These are phyloP conservation scores for Podarcis cretensis DNA, from an alignment of 2,113 vertebrate species.

Conservation along the genomic window DNA sequence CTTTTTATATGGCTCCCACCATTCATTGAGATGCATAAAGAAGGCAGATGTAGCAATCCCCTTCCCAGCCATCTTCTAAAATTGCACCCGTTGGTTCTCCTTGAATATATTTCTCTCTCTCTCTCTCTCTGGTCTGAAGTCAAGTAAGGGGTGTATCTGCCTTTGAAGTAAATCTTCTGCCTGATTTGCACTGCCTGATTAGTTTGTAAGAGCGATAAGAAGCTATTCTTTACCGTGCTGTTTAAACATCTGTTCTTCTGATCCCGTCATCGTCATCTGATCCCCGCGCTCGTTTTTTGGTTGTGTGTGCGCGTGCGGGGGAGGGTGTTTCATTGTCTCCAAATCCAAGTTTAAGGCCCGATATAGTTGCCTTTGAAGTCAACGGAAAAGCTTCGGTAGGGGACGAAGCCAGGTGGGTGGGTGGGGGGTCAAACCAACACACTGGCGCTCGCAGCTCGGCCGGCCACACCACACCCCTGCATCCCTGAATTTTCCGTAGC, in stretches of 20 bases:
- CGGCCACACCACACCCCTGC: neutral
- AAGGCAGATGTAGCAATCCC: neutral
- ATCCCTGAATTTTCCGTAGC: neutral
- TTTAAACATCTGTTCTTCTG: conserved; percentile 5
- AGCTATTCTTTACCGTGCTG: neutral
- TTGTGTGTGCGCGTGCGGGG: neutral
- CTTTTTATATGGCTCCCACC: neutral
- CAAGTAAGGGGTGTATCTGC: neutral
- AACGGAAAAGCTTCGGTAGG: too few species aligned
- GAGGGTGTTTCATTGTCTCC: neutral
- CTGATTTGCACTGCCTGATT: conserved; percentile 7
- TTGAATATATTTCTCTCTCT: too few species aligned
- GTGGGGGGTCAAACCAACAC: neutral
- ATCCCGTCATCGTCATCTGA: neutral
- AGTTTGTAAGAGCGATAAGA: conserved; percentile 12
- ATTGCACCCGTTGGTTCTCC: neutral
- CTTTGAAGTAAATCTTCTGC: conserved; percentile 11
- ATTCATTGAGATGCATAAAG: neutral
- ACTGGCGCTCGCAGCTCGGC: too few species aligned
- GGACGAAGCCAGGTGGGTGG: neutral
- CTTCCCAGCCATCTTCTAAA: neutral
- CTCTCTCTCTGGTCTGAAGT: neutral
- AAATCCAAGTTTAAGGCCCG: neutral
- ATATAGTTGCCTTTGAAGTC: neutral
- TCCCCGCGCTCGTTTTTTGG: neutral